Percentiles rank a stretch among this genome's conserved stretches.
Evolutionary conservation across 1,140 invertebrate species (phyloP).

Genomic region (Drosophila yakuba): DNA sequence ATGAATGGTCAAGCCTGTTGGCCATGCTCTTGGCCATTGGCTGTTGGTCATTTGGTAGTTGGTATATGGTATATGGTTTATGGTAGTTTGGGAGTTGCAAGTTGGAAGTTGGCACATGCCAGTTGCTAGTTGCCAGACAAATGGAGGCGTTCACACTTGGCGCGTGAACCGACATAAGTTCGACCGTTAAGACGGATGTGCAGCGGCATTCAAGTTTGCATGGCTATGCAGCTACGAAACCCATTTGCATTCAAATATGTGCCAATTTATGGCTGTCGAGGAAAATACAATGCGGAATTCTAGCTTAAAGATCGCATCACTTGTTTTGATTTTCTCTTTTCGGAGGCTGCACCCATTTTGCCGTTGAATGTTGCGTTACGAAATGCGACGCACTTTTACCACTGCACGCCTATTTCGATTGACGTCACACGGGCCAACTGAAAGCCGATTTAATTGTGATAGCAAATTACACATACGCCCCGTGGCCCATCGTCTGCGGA

Average conservation of each 20-base stretch:
- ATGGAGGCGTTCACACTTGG: conserved; percentile 48
- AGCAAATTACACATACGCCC: conserved; percentile 76
- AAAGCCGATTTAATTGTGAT: conserved; percentile 72
- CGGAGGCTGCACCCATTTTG: conserved; percentile 64
- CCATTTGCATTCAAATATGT: conserved; percentile 67
- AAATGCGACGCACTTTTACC: conserved; percentile 71
- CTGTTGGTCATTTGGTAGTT: conserved; percentile 10
- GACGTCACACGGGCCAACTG: conserved; percentile 60
- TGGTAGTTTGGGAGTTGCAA: conserved; percentile 26
- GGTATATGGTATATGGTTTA: conserved; percentile 2
- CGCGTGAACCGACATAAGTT: conserved; percentile 73
- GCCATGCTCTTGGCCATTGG: conserved; percentile 35
- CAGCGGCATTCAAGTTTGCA: conserved; percentile 23
- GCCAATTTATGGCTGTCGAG: conserved; percentile 41
- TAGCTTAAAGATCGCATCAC: conserved; percentile 45
- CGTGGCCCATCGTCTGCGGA: conserved; percentile 47
- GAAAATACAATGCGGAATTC: conserved; percentile 74
- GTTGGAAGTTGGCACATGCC: conserved; percentile 46
- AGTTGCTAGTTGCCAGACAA: conserved; percentile 22
- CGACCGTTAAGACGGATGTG: conserved; percentile 63
- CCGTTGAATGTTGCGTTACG: conserved; percentile 49
- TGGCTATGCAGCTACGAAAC: conserved; percentile 48
- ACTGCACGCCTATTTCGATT: conserved; percentile 40
- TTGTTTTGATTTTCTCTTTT: conserved; percentile 56
- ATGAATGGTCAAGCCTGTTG: conserved; percentile 70